Percentiles rank a stretch among this genome's conserved stretches.
Evolutionary conservation across 2,797 vertebrate species (phyloP).

Genomic region (Pogoniulus pusillus): DNA sequence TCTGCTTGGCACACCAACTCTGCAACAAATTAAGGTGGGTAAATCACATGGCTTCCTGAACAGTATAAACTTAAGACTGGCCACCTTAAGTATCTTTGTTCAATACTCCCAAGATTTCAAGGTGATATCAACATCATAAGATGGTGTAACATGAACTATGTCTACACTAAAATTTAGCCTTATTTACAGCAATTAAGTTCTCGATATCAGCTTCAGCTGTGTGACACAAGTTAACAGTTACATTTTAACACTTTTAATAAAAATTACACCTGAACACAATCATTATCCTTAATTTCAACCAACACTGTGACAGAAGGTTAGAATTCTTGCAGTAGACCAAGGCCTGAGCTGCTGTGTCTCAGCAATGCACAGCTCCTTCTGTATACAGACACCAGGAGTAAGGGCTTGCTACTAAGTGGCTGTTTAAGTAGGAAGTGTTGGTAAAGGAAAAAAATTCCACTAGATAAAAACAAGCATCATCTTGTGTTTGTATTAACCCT

Average conservation of each 20-base stretch:
- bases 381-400: neutral
- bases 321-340: neutral
- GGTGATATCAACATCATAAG: neutral
- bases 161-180: neutral
- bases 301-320: neutral
- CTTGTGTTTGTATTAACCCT: neutral
- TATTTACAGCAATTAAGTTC: neutral
- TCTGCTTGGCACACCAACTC: neutral
- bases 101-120: constrained; percentile 21
- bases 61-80: neutral
- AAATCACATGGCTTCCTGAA: constrained; percentile 37
- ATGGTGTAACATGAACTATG: neutral
- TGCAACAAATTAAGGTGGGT: neutral
- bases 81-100: constrained; percentile 19
- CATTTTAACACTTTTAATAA: neutral
- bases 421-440: neutral
- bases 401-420: neutral
- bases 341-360: neutral
- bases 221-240: neutral
- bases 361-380: neutral
- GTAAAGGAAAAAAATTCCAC: neutral
- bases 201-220: neutral
- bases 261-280: neutral
- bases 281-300: neutral
- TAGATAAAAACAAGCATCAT: neutral